These are phyloP conservation scores for Laterallus jamaicensis DNA, from an alignment of 2,113 vertebrate genomes.

Conservation along the genomic window DNA sequence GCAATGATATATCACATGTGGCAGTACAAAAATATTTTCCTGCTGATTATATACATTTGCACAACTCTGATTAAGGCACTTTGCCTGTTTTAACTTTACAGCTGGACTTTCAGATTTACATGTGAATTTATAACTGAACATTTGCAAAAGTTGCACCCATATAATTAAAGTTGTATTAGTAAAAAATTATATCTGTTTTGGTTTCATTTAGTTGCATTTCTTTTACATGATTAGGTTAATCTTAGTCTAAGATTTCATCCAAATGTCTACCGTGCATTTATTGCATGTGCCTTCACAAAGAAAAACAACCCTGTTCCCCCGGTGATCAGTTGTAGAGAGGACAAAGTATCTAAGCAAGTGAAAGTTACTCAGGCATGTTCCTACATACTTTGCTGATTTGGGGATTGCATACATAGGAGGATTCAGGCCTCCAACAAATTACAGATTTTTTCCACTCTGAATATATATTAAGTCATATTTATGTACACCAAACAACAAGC, in stretches of 20 bases:
- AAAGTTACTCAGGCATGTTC: neutral
- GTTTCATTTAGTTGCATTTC: neutral
- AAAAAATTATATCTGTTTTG: constrained; percentile 8
- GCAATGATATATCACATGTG: constrained; percentile 71
- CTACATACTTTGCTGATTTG: neutral
- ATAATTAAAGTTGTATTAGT: constrained; percentile 17
- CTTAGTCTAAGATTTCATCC: too few species aligned
- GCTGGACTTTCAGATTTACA: constrained; percentile 37
- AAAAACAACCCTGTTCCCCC: too few species aligned
- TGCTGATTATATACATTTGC: constrained; percentile 62
- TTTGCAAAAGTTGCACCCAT: neutral
- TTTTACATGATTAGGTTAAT: too few species aligned
- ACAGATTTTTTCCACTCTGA: neutral
- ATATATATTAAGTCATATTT: neutral
- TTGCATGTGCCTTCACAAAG: too few species aligned
- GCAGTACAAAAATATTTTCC: constrained; percentile 74
- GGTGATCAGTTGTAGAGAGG: neutral
- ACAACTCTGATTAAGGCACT: constrained; percentile 58
- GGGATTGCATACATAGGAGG: neutral
- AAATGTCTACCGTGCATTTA: too few species aligned
- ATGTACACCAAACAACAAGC: neutral
- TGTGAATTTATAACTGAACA: constrained; percentile 18
- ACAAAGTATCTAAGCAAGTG: neutral
- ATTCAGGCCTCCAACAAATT: neutral
- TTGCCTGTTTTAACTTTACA: constrained; percentile 51